Conservation (phyloP, 2,113 vertebrate species). For the Origma solitaria region DNA sequence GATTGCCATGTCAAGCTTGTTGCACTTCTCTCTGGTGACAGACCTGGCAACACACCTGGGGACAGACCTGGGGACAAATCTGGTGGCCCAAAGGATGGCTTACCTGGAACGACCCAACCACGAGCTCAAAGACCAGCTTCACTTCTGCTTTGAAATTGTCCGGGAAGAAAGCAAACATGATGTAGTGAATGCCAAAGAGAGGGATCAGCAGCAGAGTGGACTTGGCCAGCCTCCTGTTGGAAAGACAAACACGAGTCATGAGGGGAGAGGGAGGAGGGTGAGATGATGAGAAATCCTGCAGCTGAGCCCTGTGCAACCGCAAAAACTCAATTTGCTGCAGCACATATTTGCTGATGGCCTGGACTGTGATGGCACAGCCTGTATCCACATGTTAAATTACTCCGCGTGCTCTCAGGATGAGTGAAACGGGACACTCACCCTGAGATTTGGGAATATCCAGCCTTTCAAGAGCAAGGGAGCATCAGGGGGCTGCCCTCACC, state of each 20-base stretch:
- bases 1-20: accelerated
- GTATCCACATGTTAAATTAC: background rate
- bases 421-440: background rate
- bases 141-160: conserved; percentile 83
- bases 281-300: background rate
- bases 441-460: background rate
- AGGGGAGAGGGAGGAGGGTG: background rate
- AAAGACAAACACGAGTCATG: background rate
- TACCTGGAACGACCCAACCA: conserved; percentile 95
- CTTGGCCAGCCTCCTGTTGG: conserved; percentile 88
- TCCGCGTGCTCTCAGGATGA: background rate
- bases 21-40: background rate
- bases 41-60: background rate
- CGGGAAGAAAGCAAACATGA: conserved; percentile 92
- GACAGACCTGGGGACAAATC: background rate
- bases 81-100: background rate
- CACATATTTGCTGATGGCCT: background rate
- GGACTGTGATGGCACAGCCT: background rate
- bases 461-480: background rate
- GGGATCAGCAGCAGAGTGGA: conserved; percentile 97
- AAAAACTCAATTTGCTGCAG: background rate
- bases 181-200: conserved; percentile 93
- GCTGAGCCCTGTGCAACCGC: background rate
- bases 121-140: conserved; percentile 87
- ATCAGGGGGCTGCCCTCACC: background rate